Base-by-base conservation (phyloP, 2,797 vertebrate species). In the Anguilla anguilla region DNA sequence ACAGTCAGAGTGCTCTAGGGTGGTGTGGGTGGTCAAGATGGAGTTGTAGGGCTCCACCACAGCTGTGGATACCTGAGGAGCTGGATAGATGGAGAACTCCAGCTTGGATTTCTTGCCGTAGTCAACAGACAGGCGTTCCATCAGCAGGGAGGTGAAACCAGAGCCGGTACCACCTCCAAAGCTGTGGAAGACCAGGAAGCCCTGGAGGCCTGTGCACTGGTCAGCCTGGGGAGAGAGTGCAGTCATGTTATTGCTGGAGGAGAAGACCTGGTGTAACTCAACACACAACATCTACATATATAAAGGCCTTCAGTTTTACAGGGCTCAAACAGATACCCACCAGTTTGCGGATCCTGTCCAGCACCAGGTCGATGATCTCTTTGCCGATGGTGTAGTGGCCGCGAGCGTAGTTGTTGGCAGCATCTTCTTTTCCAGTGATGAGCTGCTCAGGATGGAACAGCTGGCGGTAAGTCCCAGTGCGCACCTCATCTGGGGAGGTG, bases 1-100 rank as follows among this genome's bases (percentile, higher is more conserved):
- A 17, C 98, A 99, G 91, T 99, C 98, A 0, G 97, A 98, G 93
- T 99, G 97, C 92, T 98, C 98, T 86, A 99, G 90, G 10, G 98
- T 99, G 95, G 96, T 97, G 93, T 97, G 97, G 3, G 97, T 97
- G 89, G 97, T 98, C 90, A 98, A 93, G 92, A 98, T 97, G 89
- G 97, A 96, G 93, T 97, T 98, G 93, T 97, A 98, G 6, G 97
- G 97, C 89, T 97, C 96, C 9, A 97, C 96, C 89, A 97, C 96
- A 53, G 97, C 97, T 6, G 96, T 98, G 89, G 83, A 84, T 13
- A 59, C 83, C 79, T 82, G 79, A 6, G 79, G 79, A 82, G 79
- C 79, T 82, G 79, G 79, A 5, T 82, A 82, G 46, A 82, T 82
- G 79, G 79, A 82, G 79, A 82, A 82, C 79, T 82, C 79, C 79